phyloP scores from a whole-genome alignment of 2,113 vertebrate species.

The Rhineura floridana region DNA sequence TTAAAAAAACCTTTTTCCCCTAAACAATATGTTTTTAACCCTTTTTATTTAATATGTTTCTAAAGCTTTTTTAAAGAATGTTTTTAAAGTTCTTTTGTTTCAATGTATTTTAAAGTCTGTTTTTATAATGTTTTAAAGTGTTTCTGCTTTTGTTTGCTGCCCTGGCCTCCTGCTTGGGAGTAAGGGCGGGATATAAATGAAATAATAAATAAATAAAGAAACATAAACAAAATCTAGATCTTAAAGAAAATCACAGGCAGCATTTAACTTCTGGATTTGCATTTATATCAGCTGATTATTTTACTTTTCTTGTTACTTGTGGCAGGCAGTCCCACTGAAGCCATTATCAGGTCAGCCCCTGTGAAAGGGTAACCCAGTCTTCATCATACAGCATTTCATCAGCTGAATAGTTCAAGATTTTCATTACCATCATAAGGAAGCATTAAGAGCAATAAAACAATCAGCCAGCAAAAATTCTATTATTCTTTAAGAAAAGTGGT shows the following conservation, averaged over 20 bases:
- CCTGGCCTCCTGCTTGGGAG: too few relatives aligned
- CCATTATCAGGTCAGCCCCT: slow-evolving; percentile 42
- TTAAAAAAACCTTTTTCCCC: too few relatives aligned
- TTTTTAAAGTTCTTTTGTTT: too few relatives aligned
- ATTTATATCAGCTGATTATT: slow-evolving; percentile 47
- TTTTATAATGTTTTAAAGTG: too few relatives aligned
- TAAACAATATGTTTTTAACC: too few relatives aligned
- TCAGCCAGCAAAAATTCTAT: slow-evolving; percentile 80
- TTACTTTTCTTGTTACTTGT: slow-evolving; percentile 42
- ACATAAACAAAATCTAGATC: slow-evolving; percentile 33
- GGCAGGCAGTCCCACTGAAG: slow-evolving; percentile 63
- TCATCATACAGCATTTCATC: slow-evolving; percentile 68
- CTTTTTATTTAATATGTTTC: too few relatives aligned
- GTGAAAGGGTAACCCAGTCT: slow-evolving; percentile 59
- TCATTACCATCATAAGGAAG: slow-evolving; percentile 74
- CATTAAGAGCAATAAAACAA: slow-evolving; percentile 71
- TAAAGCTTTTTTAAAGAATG: too few relatives aligned
- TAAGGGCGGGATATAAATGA: too few relatives aligned
- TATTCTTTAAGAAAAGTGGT: slow-evolving; percentile 62
- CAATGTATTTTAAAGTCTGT: too few relatives aligned
- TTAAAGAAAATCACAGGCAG: slow-evolving; percentile 50
- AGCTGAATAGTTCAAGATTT: slow-evolving; percentile 72
- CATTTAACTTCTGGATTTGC: slow-evolving; percentile 18
- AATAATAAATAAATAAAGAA: too few relatives aligned
- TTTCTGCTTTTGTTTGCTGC: too few relatives aligned